A percentile compares a stretch with the other conserved stretches of the same genome.
Evolutionary conservation across 2,113 vertebrate species (phyloP).

Genomic region (Gadus macrocephalus): DNA sequence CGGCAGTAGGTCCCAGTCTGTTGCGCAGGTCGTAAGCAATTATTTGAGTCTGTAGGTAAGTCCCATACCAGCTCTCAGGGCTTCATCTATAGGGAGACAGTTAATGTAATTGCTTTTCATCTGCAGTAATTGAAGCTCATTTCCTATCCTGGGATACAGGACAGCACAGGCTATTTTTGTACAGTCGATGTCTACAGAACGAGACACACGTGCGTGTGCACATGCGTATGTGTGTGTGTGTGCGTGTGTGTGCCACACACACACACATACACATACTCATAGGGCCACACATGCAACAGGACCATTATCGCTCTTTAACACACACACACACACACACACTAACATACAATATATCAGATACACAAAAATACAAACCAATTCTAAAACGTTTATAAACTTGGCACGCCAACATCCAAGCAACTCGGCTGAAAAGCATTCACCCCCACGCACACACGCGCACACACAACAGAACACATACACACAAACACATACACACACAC

Average conservation of each 20-base stretch:
- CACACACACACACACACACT: background rate
- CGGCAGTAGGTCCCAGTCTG: conserved; percentile 39
- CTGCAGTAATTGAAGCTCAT: conserved; percentile 65
- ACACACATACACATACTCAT: background rate
- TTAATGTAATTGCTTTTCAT: conserved; percentile 69
- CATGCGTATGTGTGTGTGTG: background rate
- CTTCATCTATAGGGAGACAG: conserved; percentile 47
- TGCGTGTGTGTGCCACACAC: background rate
- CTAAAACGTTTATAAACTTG: background rate
- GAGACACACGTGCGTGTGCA: conserved; percentile 14
- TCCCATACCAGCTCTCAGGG: conserved; percentile 34
- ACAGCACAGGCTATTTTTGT: conserved; percentile 57
- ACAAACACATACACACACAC: background rate
- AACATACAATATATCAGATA: background rate
- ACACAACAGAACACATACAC: background rate
- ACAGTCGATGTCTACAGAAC: conserved; percentile 43
- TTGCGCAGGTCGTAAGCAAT: conserved; percentile 57
- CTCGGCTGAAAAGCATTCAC: background rate
- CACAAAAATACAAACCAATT: no score
- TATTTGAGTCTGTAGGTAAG: conserved; percentile 58
- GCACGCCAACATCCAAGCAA: background rate
- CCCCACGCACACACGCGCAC: conserved; percentile 15
- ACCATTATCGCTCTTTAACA: background rate
- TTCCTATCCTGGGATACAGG: conserved; percentile 48
- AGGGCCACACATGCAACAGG: background rate